Base-by-base conservation (phyloP, 2,113 vertebrate species). In the Hippocampus barbouri region DNA sequence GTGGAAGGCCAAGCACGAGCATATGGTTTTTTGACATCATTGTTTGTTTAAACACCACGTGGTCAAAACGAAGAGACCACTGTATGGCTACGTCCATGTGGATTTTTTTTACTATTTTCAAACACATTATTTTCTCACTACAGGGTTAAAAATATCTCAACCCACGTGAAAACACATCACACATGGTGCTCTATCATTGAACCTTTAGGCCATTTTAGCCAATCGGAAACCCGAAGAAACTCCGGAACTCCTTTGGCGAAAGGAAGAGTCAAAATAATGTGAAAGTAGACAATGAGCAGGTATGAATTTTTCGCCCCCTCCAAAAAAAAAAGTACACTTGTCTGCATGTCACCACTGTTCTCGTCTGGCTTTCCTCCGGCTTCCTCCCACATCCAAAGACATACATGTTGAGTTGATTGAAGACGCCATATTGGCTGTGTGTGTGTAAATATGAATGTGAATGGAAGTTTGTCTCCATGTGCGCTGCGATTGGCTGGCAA, bases 21-120 rank as follows among this genome's bases (percentile, higher is more conserved):
- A 85, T 86, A 86, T 90, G 89, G 73, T 78, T 81, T 82, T 82
- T 71, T 81, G 70, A 88, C 84, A 74, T 87, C 88, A 89, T 79
- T 40, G 82, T 74, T 77, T 79, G 74, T 80, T 81, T 83, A 66
- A 82, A 82, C 78, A 85, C 84, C 40, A 57, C 72, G 72, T 86
- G 85, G 86, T 81, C 14, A 61, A 34, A 59, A 61, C 27, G 27
- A 72, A 76, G 4, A 72, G 73, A 69, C 54, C 63, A 69, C 57
- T 43, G 21, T 38, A 34, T 34, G 47, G 54, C 43, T 34, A 16
- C 53, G 27, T 68, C 20, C 16, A 34, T 34, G 3, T 51, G 23
- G 49, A 30, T 68, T 30, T 65, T n/a, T 45, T 45, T 27, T 27
- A 47, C 16, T 68, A 34, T 68, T 53, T 66, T 66, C 18, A 66